Evolutionary conservation across 2,797 vertebrate genomes (phyloP), one percentile per base, ranked within the genome.

Genomic region (Acrossocheilus fasciatus): DNA sequence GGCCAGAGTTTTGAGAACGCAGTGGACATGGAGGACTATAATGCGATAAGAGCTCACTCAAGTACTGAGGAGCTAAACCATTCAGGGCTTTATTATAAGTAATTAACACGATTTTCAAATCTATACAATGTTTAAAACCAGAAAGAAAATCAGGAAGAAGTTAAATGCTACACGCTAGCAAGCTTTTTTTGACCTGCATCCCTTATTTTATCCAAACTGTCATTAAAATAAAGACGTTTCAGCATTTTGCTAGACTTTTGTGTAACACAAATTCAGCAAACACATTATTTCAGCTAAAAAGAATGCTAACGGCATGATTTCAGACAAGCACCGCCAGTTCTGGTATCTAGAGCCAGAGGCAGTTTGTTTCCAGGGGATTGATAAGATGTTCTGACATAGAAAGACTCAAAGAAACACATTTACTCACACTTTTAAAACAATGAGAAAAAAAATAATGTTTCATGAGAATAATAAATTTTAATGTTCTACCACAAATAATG

Each of bases 381-480:
- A 84, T 76, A 76, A 66, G 57, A 14, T 0, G 23, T 74, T 47
- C 10, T 62, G 43, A 66, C 34, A 15, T 39, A 20, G 43, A 83
- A 82, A 70, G 52, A 73, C 70, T 66, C 10, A 82, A 66, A 84
- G 34, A 76, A 26, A 83, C 85, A 70, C n/a, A 50, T 52, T 81
- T 50, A 86, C 30, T 83, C 43, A 77, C 79, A 59, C 26, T 39
- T 34, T 83, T 6, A 84, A 64, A 80, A 86, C 73, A 87, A 82
- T 81, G 64, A 84, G 45, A 15, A 54, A 41, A 68, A 52, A 69
- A 66, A 52, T 15, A 26, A 23, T 26, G 52, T 84, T 89, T 89
- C 70, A 89, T 85, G 88, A 73, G n/a, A 84, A 77, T 77, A 30
- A 84, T 84, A 87, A 11, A 76, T 89, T 72, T 76, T 68, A 41